Conservation (phyloP, 2,797 vertebrate genomes). For the Tympanoctomys barrerae region DNA sequence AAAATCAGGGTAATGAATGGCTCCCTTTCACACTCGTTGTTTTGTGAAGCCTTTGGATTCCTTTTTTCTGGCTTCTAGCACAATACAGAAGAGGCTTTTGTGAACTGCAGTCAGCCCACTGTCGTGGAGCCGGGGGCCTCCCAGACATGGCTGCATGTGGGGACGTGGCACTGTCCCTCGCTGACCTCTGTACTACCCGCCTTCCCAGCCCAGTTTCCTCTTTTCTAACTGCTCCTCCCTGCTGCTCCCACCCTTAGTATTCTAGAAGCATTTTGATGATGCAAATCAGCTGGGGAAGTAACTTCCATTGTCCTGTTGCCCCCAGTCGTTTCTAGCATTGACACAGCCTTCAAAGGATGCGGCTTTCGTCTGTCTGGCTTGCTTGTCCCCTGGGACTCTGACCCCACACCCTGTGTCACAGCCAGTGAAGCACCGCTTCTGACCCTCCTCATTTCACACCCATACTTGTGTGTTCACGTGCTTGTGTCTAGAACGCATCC, state of each 20-base stretch:
- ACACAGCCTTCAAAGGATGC: neutral
- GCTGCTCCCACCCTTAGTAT: neutral
- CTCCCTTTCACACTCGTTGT: neutral
- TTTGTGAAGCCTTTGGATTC: neutral
- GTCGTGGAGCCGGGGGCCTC: too few species aligned
- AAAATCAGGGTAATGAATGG: neutral
- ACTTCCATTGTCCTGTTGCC: neutral
- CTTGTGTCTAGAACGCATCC: neutral
- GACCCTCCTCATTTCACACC: neutral
- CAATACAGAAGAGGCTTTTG: neutral
- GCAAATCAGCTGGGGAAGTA: neutral
- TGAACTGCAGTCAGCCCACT: too few species aligned
- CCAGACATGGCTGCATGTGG: neutral
- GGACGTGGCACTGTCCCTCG: fast-evolving
- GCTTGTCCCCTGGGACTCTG: neutral
- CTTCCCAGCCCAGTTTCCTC: too few species aligned
- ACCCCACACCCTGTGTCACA: too few species aligned
- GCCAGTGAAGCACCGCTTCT: neutral
- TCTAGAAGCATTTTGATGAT: neutral
- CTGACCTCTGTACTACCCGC: too few species aligned
- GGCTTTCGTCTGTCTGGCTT: neutral
- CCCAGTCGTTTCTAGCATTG: neutral
- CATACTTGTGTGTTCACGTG: neutral
- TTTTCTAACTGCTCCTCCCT: neutral
- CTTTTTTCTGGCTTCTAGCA: neutral